These are phyloP conservation scores for Sus cebifrons DNA, from an alignment of 2,797 vertebrate species.

Conservation along the genomic window DNA sequence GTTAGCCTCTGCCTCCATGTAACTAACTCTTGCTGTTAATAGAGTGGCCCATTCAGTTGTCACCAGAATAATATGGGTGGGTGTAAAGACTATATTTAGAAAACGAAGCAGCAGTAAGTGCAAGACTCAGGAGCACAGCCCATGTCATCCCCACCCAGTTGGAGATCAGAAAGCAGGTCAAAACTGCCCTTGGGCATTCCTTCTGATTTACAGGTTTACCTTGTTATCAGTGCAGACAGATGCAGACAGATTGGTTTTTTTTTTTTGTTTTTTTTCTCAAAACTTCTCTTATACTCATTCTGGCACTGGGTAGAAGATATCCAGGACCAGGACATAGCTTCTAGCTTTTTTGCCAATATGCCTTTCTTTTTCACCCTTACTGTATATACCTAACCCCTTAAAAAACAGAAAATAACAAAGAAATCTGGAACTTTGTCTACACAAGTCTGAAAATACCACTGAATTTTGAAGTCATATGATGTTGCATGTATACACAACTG, in stretches of 20 bases:
- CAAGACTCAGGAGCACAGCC: background rate
- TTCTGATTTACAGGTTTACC: constrained; percentile 58
- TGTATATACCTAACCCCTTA: background rate
- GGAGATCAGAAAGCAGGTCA: background rate
- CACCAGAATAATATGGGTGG: constrained; percentile 54
- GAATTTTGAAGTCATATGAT: constrained; percentile 20
- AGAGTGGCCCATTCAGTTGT: constrained; percentile 69
- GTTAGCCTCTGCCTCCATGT: background rate
- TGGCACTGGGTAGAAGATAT: background rate
- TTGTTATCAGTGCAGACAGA: constrained; percentile 42
- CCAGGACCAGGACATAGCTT: background rate
- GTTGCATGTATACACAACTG: background rate
- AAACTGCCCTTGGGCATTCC: background rate
- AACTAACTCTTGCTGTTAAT: constrained; percentile 51
- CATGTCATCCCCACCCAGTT: background rate
- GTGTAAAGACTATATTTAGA: constrained; percentile 45
- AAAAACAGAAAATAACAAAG: constrained; percentile 1
- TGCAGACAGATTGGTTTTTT: background rate
- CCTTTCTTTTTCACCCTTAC: background rate
- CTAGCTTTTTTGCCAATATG: background rate
- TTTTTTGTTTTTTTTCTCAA: background rate
- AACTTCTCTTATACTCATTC: background rate
- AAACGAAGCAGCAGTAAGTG: background rate
- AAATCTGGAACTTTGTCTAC: background rate
- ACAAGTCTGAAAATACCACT: constrained; percentile 1